Percentiles rank a stretch among this genome's conserved stretches.
These are phyloP conservation scores for Busseola fusca DNA, from an alignment of 2,888 invertebrate genomes.

Conservation along the genomic window DNA sequence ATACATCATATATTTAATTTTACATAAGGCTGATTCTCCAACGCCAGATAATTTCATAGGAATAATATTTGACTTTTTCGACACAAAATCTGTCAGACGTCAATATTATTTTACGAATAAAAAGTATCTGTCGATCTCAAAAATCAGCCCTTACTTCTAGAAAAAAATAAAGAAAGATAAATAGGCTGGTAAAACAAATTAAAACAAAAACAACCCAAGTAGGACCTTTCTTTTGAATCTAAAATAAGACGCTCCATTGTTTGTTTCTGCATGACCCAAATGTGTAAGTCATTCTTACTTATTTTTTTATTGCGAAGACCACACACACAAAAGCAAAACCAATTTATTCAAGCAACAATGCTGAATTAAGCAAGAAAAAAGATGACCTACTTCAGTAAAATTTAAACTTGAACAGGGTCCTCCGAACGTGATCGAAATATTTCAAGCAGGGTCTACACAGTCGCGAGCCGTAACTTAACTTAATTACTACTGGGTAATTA, in stretches of 20 bases:
- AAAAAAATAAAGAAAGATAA: no score
- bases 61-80: no score
- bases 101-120: no score
- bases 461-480: constrained; percentile 53
- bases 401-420: constrained; percentile 50
- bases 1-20: no score
- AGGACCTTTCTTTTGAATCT: neutral
- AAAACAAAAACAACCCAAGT: neutral
- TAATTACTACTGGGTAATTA: constrained; percentile 60
- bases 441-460: constrained; percentile 43
- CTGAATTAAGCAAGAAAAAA: constrained; percentile 24
- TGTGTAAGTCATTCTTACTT: no score
- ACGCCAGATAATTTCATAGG: no score
- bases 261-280: no score
- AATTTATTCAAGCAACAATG: constrained; percentile 27
- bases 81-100: no score
- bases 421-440: constrained; percentile 54
- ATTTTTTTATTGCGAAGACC: neutral
- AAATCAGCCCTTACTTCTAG: no score
- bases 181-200: neutral
- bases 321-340: constrained; percentile 13
- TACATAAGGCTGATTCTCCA: no score
- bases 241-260: neutral
- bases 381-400: constrained; percentile 30
- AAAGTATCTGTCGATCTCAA: no score